Conservation (phyloP, 1,140 invertebrate genomes). For the Leptinotarsa undecemlineata region DNA sequence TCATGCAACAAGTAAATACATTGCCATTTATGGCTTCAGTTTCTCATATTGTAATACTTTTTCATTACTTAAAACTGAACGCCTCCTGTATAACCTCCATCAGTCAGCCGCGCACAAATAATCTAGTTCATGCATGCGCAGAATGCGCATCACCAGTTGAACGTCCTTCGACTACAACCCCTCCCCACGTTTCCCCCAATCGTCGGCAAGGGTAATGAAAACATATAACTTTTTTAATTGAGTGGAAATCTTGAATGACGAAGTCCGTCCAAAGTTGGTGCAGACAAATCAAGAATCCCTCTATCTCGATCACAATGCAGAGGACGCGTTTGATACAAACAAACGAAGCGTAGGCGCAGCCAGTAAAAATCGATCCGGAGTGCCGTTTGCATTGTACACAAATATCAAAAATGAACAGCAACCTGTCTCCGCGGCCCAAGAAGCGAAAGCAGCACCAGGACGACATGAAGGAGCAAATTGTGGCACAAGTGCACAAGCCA, state of each 20-base stretch:
- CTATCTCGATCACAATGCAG: not conserved
- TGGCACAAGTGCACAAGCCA: constrained; percentile 52
- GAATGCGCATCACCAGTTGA: constrained; percentile 10
- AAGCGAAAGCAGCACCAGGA: constrained; percentile 44
- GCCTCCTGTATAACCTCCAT: not conserved
- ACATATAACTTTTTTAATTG: no score
- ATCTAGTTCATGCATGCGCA: constrained; percentile 35
- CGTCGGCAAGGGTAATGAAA: not conserved
- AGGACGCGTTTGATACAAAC: constrained; percentile 6
- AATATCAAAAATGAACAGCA: constrained; percentile 42
- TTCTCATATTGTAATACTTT: no score
- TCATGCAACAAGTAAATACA: no score
- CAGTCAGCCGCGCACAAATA: not conserved
- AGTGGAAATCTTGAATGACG: not conserved
- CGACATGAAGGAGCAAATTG: constrained; percentile 51
- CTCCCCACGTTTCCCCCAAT: not conserved
- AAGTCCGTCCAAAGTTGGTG: not conserved
- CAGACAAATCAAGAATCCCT: not conserved
- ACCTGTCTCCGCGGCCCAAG: constrained; percentile 40
- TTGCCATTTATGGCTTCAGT: no score
- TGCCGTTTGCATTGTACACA: not conserved
- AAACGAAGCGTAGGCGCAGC: not conserved
- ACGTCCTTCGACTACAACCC: constrained; percentile 18
- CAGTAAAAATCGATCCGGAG: constrained; percentile 15
- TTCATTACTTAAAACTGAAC: no score